Conservation (phyloP, 2,113 vertebrate species). For the Promerops cafer region DNA sequence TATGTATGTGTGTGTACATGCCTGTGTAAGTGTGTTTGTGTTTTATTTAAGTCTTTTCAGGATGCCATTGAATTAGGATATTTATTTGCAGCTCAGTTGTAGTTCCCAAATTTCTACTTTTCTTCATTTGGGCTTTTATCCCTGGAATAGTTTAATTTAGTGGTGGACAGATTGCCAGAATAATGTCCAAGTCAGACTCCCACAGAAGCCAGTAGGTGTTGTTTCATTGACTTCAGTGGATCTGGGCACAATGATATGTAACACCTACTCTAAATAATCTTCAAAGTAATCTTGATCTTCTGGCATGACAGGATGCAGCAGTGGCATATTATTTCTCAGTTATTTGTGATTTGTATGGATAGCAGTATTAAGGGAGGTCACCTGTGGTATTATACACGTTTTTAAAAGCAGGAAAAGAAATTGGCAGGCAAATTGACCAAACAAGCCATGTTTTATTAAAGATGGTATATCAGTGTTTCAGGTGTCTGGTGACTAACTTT, state of each 20-base stretch:
- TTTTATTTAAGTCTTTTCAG: conserved; percentile 1
- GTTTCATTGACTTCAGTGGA: conserved; percentile 8
- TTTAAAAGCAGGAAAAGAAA: not conserved
- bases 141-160: not conserved
- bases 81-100: conserved; percentile 1
- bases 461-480: conserved; percentile 24
- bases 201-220: conserved; percentile 6
- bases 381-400: not conserved
- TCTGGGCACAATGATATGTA: not conserved
- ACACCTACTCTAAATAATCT: not conserved
- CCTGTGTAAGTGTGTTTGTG: not conserved
- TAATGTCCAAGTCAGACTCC: conserved; percentile 4
- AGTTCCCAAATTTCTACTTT: not conserved
- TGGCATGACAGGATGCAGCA: conserved; percentile 20
- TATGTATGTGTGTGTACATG: not conserved
- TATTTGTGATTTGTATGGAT: not conserved
- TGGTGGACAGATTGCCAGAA: not conserved
- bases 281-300: conserved; percentile 3
- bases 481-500: conserved; percentile 29
- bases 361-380: not conserved
- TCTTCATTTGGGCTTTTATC: not conserved
- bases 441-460: conserved; percentile 25
- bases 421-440: not conserved
- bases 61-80: not conserved
- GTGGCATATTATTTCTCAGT: not conserved